Percentiles rank a stretch among this genome's conserved stretches.
Conservation (phyloP, 1,140 invertebrate species). For the Heliothis subflexa region DNA sequence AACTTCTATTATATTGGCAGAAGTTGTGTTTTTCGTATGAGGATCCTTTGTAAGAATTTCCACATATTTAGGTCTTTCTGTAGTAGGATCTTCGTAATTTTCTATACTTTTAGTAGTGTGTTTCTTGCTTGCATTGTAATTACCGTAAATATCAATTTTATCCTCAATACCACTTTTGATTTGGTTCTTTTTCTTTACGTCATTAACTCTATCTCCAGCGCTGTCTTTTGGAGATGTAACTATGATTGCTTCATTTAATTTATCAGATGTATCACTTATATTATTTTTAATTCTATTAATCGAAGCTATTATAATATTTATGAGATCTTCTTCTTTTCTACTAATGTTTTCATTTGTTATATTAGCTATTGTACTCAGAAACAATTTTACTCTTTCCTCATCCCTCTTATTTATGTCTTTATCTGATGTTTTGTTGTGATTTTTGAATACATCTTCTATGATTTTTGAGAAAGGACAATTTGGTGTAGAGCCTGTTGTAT, state of each 20-base stretch:
- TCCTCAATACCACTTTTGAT: slow-evolving; percentile 78
- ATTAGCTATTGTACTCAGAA: slow-evolving; percentile 68
- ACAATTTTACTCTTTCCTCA: slow-evolving; percentile 65
- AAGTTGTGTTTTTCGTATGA: slow-evolving; percentile 67
- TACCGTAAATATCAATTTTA: slow-evolving; percentile 62
- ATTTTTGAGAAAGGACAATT: slow-evolving; percentile 79
- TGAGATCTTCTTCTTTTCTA: slow-evolving; percentile 72
- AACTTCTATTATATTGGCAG: slow-evolving; percentile 76
- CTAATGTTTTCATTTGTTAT: slow-evolving; percentile 62
- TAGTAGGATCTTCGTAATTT: slow-evolving; percentile 46
- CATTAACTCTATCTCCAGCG: slow-evolving; percentile 25
- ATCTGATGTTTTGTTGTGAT: slow-evolving; percentile 67
- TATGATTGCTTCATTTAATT: slow-evolving; percentile 77
- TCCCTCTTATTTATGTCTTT: slow-evolving; percentile 57
- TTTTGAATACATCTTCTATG: slow-evolving; percentile 80
- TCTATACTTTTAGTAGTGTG: slow-evolving; percentile 51
- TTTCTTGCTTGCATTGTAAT: slow-evolving; percentile 47
- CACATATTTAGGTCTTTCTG: slow-evolving; percentile 67
- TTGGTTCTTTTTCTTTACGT: slow-evolving; percentile 54
- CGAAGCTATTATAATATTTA: slow-evolving; percentile 79
- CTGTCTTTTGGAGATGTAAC: slow-evolving; percentile 59
- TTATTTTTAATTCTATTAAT: slow-evolving; percentile 81
- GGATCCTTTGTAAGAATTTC: slow-evolving; percentile 80
- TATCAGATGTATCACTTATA: slow-evolving; percentile 60
- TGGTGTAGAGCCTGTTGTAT: slow-evolving; percentile 51